A percentile compares a stretch with the other conserved stretches of the same genome.
Evolutionary conservation across 1,140 invertebrate species (phyloP).

Genomic region (Temnothorax nylanderi): DNA sequence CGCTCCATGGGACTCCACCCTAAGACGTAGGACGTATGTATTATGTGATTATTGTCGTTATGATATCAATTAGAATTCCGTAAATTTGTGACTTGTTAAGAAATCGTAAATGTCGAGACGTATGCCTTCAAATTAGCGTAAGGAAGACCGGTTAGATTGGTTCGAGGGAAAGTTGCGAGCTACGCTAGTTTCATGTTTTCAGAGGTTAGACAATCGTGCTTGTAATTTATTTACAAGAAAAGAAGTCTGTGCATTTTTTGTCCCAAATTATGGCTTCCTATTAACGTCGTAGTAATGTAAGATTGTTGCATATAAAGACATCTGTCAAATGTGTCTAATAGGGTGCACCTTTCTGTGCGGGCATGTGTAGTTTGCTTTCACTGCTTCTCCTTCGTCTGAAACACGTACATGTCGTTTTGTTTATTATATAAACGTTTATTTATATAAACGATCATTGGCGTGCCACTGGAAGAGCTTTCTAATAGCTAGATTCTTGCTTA

Average conservation of each 20-base stretch:
- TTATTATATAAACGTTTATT: no score
- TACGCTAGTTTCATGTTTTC: constrained; percentile 11
- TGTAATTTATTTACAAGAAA: background rate
- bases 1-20: no score
- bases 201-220: background rate
- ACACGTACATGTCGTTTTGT: background rate
- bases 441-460: background rate
- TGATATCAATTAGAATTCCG: background rate
- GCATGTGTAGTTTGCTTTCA: background rate
- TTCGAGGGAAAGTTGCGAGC: background rate
- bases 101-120: background rate
- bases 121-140: background rate
- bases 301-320: background rate
- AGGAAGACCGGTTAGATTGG: background rate
- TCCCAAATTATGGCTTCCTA: background rate
- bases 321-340: background rate
- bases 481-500: no score
- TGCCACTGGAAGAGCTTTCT: background rate
- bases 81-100: background rate
- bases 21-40: background rate
- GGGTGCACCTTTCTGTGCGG: background rate
- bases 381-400: background rate
- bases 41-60: background rate
- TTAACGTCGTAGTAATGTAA: background rate
- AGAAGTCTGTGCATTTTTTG: background rate